Conservation (phyloP, 1,140 invertebrate species). For the Papilio machaon region DNA sequence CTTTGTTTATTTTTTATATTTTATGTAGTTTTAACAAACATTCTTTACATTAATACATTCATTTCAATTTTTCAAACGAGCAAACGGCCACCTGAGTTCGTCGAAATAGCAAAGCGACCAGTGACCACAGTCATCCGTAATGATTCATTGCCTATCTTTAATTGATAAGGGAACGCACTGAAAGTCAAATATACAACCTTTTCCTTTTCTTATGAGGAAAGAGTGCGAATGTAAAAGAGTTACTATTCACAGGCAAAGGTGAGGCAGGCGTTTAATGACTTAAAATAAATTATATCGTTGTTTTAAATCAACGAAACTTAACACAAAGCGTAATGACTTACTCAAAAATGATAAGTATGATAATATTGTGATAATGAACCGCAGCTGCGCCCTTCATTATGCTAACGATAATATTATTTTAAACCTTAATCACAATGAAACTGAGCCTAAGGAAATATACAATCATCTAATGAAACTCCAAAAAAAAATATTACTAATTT, state of each 20-base stretch:
- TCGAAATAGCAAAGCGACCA: too few species aligned
- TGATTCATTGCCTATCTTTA: too few species aligned
- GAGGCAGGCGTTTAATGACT: too few species aligned
- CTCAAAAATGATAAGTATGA: not conserved
- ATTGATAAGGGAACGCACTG: too few species aligned
- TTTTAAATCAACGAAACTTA: not conserved
- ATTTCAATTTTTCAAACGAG: not conserved
- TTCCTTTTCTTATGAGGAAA: too few species aligned
- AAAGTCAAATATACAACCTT: too few species aligned
- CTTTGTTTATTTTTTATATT: constrained; percentile 22
- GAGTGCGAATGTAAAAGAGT: too few species aligned
- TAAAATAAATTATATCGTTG: not conserved
- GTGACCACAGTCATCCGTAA: too few species aligned
- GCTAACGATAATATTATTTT: constrained; percentile 1
- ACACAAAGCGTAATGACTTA: not conserved
- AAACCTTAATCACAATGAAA: not conserved
- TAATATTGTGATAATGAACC: not conserved
- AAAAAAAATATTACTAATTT: not conserved
- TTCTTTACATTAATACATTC: not conserved
- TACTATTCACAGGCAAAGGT: too few species aligned
- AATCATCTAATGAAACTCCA: not conserved
- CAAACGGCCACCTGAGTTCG: too few species aligned
- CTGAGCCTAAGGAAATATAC: not conserved
- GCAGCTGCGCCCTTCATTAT: constrained; percentile 9
- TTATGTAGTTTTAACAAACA: not conserved